These are phyloP conservation scores for Bryconaethiops microstoma DNA, from an alignment of 2,797 vertebrate species.

Conservation along the genomic window DNA sequence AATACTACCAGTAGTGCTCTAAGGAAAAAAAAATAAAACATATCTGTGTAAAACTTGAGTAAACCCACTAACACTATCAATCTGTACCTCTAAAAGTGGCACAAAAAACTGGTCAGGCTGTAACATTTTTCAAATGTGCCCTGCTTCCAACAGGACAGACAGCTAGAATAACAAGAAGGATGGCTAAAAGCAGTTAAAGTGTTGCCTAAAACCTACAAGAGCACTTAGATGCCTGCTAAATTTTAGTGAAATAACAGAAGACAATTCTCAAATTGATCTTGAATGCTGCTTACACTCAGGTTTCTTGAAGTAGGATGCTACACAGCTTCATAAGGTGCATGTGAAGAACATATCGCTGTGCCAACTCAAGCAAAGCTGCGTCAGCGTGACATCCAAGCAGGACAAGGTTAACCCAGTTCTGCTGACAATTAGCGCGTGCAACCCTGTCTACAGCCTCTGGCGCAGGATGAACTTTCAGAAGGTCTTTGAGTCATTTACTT, in stretches of 20 bases:
- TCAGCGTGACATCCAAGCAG: conserved; percentile 9
- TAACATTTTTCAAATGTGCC: conserved; percentile 33
- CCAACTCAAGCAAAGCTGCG: not conserved
- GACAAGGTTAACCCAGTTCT: conserved; percentile 28
- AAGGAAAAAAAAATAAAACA: not conserved
- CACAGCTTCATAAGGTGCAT: not conserved
- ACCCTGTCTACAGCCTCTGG: conserved; percentile 23
- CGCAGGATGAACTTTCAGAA: conserved; percentile 49
- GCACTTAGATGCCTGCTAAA: not conserved
- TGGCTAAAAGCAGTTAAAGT: conserved; percentile 28
- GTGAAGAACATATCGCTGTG: not conserved
- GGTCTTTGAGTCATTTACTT: conserved; percentile 49
- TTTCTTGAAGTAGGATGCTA: not conserved
- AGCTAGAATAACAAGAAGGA: conserved; percentile 19
- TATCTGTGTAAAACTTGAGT: conserved; percentile 12
- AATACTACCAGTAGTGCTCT: not conserved
- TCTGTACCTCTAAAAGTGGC: conserved; percentile 11
- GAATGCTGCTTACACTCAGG: not conserved
- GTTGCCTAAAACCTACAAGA: conserved; percentile 10
- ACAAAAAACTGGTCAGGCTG: conserved; percentile 5
- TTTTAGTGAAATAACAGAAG: conserved; percentile 9
- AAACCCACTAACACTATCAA: conserved; percentile 34
- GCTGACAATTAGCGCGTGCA: conserved; percentile 17
- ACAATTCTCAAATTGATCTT: not conserved
- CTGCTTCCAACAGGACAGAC: conserved; percentile 27